A percentile compares a stretch with the other conserved stretches of the same genome.
Conservation (phyloP, 2,113 vertebrate species). For the Alethe diademata region DNA sequence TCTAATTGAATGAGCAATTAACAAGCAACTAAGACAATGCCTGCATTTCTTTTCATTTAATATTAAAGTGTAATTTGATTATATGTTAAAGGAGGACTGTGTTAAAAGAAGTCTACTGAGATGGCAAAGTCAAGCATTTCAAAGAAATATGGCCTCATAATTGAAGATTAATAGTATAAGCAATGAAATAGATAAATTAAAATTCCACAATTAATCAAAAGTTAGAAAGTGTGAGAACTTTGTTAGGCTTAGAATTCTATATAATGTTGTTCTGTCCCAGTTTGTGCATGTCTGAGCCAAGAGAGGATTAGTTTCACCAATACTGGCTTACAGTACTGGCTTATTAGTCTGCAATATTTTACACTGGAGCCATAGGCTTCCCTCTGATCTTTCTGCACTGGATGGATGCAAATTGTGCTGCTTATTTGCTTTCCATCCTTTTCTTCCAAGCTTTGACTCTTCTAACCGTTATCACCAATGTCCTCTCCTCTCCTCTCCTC, state of each 20-base stretch:
- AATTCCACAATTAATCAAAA: not conserved
- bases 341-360: not conserved
- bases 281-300: not conserved
- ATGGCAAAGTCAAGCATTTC: not conserved
- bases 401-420: not conserved
- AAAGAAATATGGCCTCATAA: not conserved
- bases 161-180: not conserved
- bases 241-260: not conserved
- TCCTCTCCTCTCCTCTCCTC: not conserved
- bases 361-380: not conserved
- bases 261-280: not conserved
- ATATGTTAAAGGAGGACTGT: not conserved
- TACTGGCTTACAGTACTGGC: not conserved
- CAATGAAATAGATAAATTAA: not conserved
- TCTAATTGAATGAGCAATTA: conserved; percentile 3
- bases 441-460: not conserved
- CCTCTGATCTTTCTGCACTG: not conserved
- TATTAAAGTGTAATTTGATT: conserved; percentile 3
- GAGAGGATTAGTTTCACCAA: not conserved
- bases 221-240: not conserved
- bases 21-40: not conserved
- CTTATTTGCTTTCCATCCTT: not conserved
- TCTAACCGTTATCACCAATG: not conserved
- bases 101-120: not conserved
- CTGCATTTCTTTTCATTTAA: not conserved